Base-by-base conservation (phyloP, 2,888 invertebrate species). In the Callyntrura guangdongensis region DNA sequence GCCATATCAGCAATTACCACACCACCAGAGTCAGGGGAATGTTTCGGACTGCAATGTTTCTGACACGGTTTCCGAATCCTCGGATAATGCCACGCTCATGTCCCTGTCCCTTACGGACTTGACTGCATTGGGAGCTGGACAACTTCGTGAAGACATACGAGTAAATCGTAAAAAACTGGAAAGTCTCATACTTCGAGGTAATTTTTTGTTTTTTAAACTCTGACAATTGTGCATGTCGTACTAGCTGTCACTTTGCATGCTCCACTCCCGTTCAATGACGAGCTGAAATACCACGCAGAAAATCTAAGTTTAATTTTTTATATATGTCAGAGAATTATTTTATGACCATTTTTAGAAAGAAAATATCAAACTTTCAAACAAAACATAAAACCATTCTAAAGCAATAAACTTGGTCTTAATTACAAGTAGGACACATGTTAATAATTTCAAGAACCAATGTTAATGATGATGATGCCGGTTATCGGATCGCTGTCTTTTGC, bases 41-140 rank as follows among this genome's bases (percentile, higher is more conserved):
- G 56, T 92, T 0, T 92, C 92, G 1, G 92, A 92, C 47, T 84
- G 89, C 49, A 86, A 92, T 61, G 88, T 92, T 87, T 94, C 94
- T 20, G 94, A 94, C 91, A 93, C 94, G n/a, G 91, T 94, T 25
- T 94, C 94, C n/a, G 94, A 93, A 81, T 94, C 93, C 0, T 93
- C 94, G 86, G 94, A 94, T 91, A 94, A 94, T 93, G 93, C 94
- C 36, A 93, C 94, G 45, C 89, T 94, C 20, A 86, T 93, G 82
- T 93, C 93, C 49, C 90, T 93, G 36, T 93, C 94, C 61, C 69
- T 93, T 12, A 92, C 93, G 84, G 94, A 94, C 82, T 89, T 94
- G 88, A 91, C 92, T 47, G 92, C 92, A 0, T 82, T 94, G 27
- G 94, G 94, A 14, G 94, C 93, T 79, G 94, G 94, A 64, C 89